These are phyloP conservation scores for Tetheella fluctuosa DNA, from an alignment of 2,888 invertebrate genomes.

Conservation along the genomic window DNA sequence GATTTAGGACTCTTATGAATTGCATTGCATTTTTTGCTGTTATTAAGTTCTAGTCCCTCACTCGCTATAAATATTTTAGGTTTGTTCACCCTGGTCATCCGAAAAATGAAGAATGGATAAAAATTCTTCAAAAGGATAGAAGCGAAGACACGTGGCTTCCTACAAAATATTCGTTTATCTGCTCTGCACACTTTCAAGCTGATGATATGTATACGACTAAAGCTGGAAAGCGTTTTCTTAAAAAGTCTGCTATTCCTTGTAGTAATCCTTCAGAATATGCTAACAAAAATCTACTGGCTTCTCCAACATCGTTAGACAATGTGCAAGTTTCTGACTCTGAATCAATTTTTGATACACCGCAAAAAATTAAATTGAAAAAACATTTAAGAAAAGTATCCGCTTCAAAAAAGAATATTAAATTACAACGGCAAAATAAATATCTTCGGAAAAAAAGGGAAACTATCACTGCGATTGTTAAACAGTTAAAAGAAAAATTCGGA, in stretches of 20 bases:
- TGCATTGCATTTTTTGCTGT: too few relatives aligned
- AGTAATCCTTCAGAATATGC: constrained; percentile 13
- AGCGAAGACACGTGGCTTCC: constrained; percentile 28
- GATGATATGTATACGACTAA: constrained; percentile 26
- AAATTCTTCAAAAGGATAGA: constrained; percentile 25
- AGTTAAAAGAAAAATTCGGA: too few relatives aligned
- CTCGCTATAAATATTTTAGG: constrained; percentile 17
- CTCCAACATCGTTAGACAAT: neutral
- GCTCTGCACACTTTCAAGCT: constrained; percentile 27
- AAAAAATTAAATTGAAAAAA: constrained; percentile 12
- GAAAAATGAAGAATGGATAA: constrained; percentile 28
- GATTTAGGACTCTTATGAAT: too few relatives aligned
- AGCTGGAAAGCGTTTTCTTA: constrained; percentile 26
- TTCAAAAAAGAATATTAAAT: constrained; percentile 3
- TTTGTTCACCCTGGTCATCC: constrained; percentile 20
- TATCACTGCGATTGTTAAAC: too few relatives aligned
- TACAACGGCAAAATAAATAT: constrained; percentile 10
- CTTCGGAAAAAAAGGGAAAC: too few relatives aligned
- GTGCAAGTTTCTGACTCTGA: neutral
- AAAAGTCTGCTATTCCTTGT: constrained; percentile 26
- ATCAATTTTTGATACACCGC: constrained; percentile 4
- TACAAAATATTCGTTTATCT: constrained; percentile 24
- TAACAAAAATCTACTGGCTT: neutral
- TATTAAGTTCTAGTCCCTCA: neutral
- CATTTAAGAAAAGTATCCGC: constrained; percentile 1